phyloP scores from a whole-genome alignment of 2,888 invertebrate species.

The Eledona agricola region DNA sequence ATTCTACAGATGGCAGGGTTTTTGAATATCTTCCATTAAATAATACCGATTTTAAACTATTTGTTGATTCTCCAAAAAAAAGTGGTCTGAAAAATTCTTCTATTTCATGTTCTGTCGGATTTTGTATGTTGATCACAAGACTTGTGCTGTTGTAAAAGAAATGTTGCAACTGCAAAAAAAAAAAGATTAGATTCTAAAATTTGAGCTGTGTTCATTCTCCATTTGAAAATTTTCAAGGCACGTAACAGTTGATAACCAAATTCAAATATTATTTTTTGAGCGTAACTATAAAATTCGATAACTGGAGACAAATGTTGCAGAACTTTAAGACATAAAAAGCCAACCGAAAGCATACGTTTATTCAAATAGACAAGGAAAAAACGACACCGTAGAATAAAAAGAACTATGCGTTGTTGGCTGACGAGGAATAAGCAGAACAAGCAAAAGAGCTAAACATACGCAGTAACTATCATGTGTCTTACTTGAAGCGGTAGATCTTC shows the following conservation, averaged over 20 bases:
- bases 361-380: not conserved
- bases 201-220: too few relatives aligned
- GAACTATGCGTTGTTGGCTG: not conserved
- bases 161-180: slow-evolving; percentile 49
- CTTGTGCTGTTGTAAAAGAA: slow-evolving; percentile 57
- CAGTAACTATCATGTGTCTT: slow-evolving; percentile 14
- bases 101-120: slow-evolving; percentile 55
- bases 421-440: too few relatives aligned
- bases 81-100: slow-evolving; percentile 56
- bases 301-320: too few relatives aligned
- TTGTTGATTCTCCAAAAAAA: slow-evolving; percentile 50
- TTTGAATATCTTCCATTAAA: not conserved
- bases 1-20: not conserved
- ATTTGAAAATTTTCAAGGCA: too few relatives aligned
- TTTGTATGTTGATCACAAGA: slow-evolving; percentile 53
- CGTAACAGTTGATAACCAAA: too few relatives aligned
- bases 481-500: slow-evolving; percentile 55
- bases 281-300: too few relatives aligned
- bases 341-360: not conserved
- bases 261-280: too few relatives aligned
- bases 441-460: too few relatives aligned
- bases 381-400: not conserved
- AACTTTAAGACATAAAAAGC: too few relatives aligned
- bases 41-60: slow-evolving; percentile 21
- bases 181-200: slow-evolving; percentile 2